These are phyloP conservation scores for Lytechinus variegatus DNA, from an alignment of 35 echinoderm and acorn worm species.

Conservation along the genomic window DNA sequence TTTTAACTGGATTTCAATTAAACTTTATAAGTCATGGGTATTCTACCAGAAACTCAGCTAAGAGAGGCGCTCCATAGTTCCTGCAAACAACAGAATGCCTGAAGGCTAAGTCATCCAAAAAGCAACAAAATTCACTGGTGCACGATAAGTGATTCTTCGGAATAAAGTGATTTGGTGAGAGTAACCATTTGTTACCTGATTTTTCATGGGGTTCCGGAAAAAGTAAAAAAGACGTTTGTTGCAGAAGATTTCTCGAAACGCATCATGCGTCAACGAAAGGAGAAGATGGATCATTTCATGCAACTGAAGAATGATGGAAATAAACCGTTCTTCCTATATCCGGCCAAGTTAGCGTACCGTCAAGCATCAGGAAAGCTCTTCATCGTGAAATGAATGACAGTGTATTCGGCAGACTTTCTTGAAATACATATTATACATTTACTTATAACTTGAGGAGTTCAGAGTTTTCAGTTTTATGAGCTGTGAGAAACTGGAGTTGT, in stretches of 20 bases:
- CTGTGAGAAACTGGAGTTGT: background rate
- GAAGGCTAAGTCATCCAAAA: too few species aligned
- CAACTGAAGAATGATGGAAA: slow-evolving; percentile 15
- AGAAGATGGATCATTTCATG: slow-evolving; percentile 16
- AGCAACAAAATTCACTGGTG: too few species aligned
- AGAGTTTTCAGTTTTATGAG: background rate
- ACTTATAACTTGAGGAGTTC: background rate
- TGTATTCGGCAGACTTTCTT: background rate
- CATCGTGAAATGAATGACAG: background rate
- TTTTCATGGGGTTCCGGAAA: too few species aligned
- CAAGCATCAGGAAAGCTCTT: slow-evolving; percentile 1
- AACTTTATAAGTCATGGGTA: too few species aligned
- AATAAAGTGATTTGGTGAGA: too few species aligned
- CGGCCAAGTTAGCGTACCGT: slow-evolving; percentile 34
- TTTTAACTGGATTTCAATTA: too few species aligned
- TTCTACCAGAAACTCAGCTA: too few species aligned
- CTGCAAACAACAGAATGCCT: too few species aligned
- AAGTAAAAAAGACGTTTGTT: slow-evolving; percentile 5
- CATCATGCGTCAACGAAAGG: background rate
- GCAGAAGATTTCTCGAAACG: background rate
- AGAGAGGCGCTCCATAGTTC: too few species aligned
- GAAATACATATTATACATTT: background rate
- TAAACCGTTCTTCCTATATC: background rate
- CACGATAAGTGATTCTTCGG: too few species aligned
- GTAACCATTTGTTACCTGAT: too few species aligned